Evolutionary conservation across 1,140 invertebrate species (phyloP), one percentile per base, ranked within the genome.

Genomic region (Dendroctonus ponderosae): DNA sequence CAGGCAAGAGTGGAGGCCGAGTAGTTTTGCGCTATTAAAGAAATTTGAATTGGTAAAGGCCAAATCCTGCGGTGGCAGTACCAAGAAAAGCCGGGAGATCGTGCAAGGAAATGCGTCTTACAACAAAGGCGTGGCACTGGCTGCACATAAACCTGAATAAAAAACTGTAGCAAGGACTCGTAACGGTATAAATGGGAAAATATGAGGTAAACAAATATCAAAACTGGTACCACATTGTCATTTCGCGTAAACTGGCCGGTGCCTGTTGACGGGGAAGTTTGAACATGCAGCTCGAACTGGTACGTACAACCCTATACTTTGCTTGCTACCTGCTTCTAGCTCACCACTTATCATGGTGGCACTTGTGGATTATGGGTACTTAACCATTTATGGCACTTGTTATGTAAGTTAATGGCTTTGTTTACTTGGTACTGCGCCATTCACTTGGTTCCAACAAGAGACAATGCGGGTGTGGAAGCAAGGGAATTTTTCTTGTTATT

Each of bases 121-220:
- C 50, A 39, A 4, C 5, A 40, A 11, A 65, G 62, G 62, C 46
- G 62, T 65, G 62, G 62, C 42, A 12, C 37, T 14, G 42, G 12
- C 9, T 26, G 12, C 41, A 42, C 46, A 41, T 53, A 53, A 60
- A 51, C 40, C 53, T 49, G 70, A 69, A 26, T 26, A 26, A 26
- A 74, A 73, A 73, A 73, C 69, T 70, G 64, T 69, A 52, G 62
- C 73, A 74, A 74, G 73, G 73, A 71, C 72, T 69, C 52, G 67
- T 72, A 66, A 66, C 73, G 63, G 69, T 74, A 74, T 74, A 74
- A 74, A 73, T 73, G 65, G 72, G 66, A 69, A 72, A 67, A 68
- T 66, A 68, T 68, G 68, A 70, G 66, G 71, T 74, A 73, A 71
- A 73, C 11, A 71, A 60, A 65, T 66, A 72, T 67, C 62, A 67